Conservation (phyloP, 1,140 invertebrate genomes). For the Leucophenga varia region DNA sequence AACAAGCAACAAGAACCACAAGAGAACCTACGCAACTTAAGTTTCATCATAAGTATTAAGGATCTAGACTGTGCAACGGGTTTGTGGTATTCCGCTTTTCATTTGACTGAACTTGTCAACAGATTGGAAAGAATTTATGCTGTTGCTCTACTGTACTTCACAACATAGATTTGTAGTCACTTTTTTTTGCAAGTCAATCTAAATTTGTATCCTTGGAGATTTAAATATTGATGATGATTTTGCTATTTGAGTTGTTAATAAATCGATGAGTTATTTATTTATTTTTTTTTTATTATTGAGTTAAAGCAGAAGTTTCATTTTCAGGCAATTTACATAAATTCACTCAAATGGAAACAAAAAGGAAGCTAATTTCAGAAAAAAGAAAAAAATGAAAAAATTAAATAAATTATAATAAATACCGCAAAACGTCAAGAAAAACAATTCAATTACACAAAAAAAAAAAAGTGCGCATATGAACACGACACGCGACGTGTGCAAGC, state of each 20-base stretch:
- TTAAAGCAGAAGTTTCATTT: conserved; percentile 10
- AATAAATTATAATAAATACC: background rate
- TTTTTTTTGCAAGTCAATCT: conserved; percentile 18
- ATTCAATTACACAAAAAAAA: conserved; percentile 34
- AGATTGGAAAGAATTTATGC: no score
- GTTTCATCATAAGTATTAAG: no score
- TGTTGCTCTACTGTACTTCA: no score
- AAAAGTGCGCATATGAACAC: no score
- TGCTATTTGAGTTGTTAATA: conserved; percentile 1
- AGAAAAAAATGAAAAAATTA: conserved; percentile 8
- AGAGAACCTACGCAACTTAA: conserved; percentile 3
- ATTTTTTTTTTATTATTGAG: conserved; percentile 28
- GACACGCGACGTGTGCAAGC: conserved; percentile 12
- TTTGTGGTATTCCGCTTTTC: no score
- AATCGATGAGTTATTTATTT: conserved; percentile 31
- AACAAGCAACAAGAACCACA: no score
- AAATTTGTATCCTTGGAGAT: conserved; percentile 42
- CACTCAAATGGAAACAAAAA: conserved; percentile 20
- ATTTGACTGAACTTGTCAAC: no score
- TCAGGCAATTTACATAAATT: conserved; percentile 6
- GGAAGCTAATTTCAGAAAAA: conserved; percentile 17
- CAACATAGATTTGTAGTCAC: no score
- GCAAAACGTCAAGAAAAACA: conserved; percentile 14
- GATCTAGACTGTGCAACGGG: background rate
- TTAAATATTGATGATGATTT: conserved; percentile 10